phyloP scores from a whole-genome alignment of 2,888 invertebrate genomes.

The Agrotis segetum region DNA sequence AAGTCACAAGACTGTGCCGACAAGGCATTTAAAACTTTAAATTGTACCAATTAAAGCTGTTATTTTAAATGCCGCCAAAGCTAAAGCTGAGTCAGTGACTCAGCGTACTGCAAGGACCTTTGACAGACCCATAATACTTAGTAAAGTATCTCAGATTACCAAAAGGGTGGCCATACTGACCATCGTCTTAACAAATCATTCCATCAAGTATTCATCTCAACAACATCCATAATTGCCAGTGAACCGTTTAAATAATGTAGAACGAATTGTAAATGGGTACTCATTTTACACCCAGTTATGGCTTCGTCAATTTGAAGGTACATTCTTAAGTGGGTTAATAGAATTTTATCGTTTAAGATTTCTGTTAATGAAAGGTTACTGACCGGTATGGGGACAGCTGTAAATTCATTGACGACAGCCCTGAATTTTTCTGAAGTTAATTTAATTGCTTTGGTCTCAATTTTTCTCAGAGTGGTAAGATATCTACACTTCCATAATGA shows the following conservation, averaged over 20 bases:
- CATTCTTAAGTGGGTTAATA: conserved; percentile 59
- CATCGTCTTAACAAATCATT: conserved; percentile 27
- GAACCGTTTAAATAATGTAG: conserved; percentile 61
- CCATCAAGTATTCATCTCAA: conserved; percentile 41
- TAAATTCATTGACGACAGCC: conserved; percentile 19
- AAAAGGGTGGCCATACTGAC: conserved; percentile 12
- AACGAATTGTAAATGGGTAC: conserved; percentile 61
- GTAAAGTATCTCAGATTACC: neutral
- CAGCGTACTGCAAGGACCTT: conserved; percentile 16
- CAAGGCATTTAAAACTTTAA: conserved; percentile 8
- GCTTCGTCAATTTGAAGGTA: conserved; percentile 49
- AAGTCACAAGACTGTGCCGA: conserved; percentile 1
- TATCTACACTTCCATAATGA: too few relatives aligned
- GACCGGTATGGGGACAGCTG: conserved; percentile 45
- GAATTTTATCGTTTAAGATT: conserved; percentile 59
- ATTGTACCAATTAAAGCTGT: conserved; percentile 33
- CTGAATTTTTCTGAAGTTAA: neutral
- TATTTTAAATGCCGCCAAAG: conserved; percentile 1
- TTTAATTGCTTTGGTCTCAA: neutral
- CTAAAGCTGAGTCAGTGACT: conserved; percentile 15
- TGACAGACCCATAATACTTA: neutral
- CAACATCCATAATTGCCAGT: conserved; percentile 54
- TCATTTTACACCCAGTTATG: conserved; percentile 54
- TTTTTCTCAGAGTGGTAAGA: neutral
- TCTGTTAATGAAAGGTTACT: conserved; percentile 59